Percentiles rank a stretch among this genome's conserved stretches.
Conservation (phyloP, 2,888 invertebrate species). For the Parelbella ahira region DNA sequence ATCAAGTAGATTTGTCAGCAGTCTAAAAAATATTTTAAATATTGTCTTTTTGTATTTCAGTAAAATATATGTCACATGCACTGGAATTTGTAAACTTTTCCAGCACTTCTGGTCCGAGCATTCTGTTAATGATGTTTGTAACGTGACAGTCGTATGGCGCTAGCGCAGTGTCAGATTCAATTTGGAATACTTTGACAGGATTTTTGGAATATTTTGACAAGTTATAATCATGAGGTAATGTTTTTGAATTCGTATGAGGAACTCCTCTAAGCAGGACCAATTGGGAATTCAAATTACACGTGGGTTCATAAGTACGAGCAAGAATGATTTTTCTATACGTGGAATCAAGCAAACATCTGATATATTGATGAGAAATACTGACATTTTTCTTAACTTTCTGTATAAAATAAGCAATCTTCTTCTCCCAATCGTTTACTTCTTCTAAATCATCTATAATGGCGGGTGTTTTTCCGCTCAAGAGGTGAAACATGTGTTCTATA, state of each 20-base stretch:
- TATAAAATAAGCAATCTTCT: not conserved
- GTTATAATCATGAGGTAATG: conserved; percentile 1
- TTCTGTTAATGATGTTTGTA: conserved; percentile 7
- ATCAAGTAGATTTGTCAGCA: no score
- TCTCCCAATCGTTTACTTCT: not conserved
- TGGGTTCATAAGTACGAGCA: conserved; percentile 37
- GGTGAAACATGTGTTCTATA: not conserved
- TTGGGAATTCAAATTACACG: conserved; percentile 42
- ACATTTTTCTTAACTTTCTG: not conserved
- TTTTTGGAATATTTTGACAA: conserved; percentile 5
- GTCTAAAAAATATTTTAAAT: no score
- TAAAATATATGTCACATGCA: no score
- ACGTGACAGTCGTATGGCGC: conserved; percentile 8
- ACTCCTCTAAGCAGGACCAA: conserved; percentile 46
- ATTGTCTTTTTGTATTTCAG: no score
- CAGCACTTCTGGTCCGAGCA: not conserved
- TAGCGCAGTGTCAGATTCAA: conserved; percentile 1
- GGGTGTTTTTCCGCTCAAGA: not conserved
- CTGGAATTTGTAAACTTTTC: not conserved
- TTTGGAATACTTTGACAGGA: conserved; percentile 4
- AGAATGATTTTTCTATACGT: conserved; percentile 38
- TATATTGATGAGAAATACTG: conserved; percentile 5
- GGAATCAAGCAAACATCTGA: conserved; percentile 1
- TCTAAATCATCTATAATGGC: not conserved
- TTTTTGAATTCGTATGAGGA: conserved; percentile 30